phyloP scores from a whole-genome alignment of 1,140 invertebrate species.

The Lepidostoma basale region DNA sequence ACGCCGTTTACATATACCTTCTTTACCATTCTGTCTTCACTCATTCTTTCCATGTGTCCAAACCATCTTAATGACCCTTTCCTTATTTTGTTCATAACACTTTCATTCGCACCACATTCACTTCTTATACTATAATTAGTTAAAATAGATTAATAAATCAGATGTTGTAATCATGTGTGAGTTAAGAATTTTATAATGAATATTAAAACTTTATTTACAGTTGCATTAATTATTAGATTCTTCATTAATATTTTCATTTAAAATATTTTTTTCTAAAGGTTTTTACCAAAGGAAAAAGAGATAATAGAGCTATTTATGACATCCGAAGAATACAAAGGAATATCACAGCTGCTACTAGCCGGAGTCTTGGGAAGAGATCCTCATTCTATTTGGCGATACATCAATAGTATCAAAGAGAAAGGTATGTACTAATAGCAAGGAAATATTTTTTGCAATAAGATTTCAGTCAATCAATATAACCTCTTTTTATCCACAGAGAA shows the following conservation, averaged over 20 bases:
- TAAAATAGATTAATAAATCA: background rate
- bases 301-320: conserved; percentile 27
- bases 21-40: too few species aligned
- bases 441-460: conserved; percentile 1
- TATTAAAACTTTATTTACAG: background rate
- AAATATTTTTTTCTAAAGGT: conserved; percentile 14
- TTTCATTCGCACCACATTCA: too few species aligned
- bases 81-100: too few species aligned
- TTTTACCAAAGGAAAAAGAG: conserved; percentile 30
- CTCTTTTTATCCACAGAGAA: too few species aligned
- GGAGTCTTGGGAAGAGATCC: conserved; percentile 34
- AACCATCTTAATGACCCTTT: too few species aligned
- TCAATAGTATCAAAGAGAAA: conserved; percentile 9
- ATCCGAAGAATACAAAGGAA: background rate
- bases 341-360: conserved; percentile 29
- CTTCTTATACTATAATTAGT: too few species aligned
- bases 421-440: background rate
- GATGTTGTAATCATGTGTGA: background rate
- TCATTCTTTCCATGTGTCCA: too few species aligned
- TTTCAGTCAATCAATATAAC: background rate
- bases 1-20: too few species aligned
- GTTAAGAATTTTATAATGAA: background rate
- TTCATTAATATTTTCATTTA: background rate
- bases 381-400: conserved; percentile 32
- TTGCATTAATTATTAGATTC: background rate